These are phyloP conservation scores for Tenthredo livida DNA, from an alignment of 2,888 invertebrate genomes.

Conservation along the genomic window DNA sequence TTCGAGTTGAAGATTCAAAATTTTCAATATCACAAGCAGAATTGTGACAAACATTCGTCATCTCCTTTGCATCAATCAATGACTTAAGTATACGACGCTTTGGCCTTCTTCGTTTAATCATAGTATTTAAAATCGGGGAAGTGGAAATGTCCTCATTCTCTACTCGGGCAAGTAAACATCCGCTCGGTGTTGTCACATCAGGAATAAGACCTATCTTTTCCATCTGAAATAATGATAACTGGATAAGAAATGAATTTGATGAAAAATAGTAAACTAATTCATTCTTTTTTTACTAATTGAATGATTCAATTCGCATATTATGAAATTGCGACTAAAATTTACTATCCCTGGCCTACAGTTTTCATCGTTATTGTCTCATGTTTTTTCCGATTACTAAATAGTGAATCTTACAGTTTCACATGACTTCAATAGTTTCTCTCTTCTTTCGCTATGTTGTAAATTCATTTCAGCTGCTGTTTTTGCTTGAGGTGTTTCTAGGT, in stretches of 20 bases:
- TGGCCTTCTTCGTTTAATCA: constrained; percentile 58
- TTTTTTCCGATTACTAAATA: not conserved
- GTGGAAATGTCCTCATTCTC: constrained; percentile 57
- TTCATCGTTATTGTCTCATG: not conserved
- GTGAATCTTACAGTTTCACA: constrained; percentile 53
- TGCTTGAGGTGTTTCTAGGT: constrained; percentile 69
- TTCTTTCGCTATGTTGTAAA: constrained; percentile 7
- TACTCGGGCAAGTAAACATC: constrained; percentile 7
- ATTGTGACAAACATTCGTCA: not conserved
- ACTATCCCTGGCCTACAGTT: not conserved
- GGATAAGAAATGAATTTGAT: not conserved
- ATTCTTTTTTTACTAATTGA: too few species aligned
- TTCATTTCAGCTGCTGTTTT: constrained; percentile 51
- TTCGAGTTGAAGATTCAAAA: not conserved
- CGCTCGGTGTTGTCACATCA: constrained; percentile 24
- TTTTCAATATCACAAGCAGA: not conserved
- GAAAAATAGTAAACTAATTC: too few species aligned
- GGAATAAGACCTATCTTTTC: not conserved
- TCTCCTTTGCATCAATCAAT: constrained; percentile 13
- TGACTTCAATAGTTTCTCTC: constrained; percentile 7
- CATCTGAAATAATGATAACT: not conserved
- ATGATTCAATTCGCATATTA: not conserved
- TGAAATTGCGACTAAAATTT: not conserved
- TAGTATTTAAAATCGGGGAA: constrained; percentile 64
- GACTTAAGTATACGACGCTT: constrained; percentile 67